Evolutionary conservation across 2,797 vertebrate species (phyloP).

Genomic region (Xiphorhynchus erythropygius): DNA sequence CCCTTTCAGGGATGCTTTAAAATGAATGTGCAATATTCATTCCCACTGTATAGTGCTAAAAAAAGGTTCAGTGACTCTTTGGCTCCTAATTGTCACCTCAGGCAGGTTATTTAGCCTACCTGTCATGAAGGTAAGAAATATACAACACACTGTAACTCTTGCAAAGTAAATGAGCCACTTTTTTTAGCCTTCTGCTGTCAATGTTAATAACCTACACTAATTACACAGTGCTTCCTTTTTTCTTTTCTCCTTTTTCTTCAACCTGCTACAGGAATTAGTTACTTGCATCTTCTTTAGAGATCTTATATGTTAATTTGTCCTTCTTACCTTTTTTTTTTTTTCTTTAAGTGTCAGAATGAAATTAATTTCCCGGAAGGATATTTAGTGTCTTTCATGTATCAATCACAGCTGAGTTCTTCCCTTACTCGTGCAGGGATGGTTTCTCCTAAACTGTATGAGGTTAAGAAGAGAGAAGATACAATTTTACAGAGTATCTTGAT

Average conservation of each 20-base stretch:
- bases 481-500: background rate
- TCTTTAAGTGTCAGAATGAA: constrained; percentile 1
- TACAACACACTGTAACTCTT: background rate
- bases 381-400: constrained; percentile 58
- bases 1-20: background rate
- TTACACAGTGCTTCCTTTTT: background rate
- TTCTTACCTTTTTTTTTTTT: background rate
- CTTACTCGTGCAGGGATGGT: constrained; percentile 12
- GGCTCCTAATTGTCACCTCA: constrained; percentile 18
- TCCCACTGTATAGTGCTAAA: background rate
- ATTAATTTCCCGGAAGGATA: constrained; percentile 17
- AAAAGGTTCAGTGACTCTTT: background rate
- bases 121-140: background rate
- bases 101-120: constrained; percentile 24
- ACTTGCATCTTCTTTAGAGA: constrained; percentile 46
- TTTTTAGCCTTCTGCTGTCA: background rate
- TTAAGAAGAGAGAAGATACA: background rate
- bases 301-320: constrained; percentile 56
- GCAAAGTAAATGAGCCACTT: background rate
- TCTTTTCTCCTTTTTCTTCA: background rate
- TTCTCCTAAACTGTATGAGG: background rate
- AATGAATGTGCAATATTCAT: background rate
- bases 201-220: constrained; percentile 51
- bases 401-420: background rate
- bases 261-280: constrained; percentile 39